Percentiles rank a stretch among this genome's conserved stretches.
phyloP scores from a whole-genome alignment of 2,797 vertebrate species.

The Aldrovandia affinis region DNA sequence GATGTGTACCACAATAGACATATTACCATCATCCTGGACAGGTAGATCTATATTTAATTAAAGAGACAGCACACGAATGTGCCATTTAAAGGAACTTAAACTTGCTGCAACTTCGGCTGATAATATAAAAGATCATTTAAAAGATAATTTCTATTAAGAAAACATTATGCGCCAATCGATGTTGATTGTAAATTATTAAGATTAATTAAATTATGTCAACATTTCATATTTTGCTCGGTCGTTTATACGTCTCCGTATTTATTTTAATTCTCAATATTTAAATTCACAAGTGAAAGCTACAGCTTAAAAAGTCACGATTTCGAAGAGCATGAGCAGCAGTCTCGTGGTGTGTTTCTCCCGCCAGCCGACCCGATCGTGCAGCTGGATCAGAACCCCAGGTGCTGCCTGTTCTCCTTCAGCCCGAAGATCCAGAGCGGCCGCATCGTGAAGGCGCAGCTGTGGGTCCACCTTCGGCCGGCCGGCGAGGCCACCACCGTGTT shows the following conservation, averaged over 20 bases:
- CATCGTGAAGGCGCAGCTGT: constrained; percentile 90
- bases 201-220: not conserved
- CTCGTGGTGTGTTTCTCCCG: constrained; percentile 42
- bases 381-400: constrained; percentile 86
- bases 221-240: not conserved
- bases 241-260: too few species aligned
- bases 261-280: too few species aligned
- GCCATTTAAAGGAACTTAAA: too few species aligned
- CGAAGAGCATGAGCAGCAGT: not conserved
- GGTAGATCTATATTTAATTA: too few species aligned
- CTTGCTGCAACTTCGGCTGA: too few species aligned
- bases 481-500: constrained; percentile 88
- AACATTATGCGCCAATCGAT: too few species aligned
- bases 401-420: constrained; percentile 94
- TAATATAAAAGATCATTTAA: too few species aligned
- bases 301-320: not conserved
- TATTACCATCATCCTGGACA: not conserved
- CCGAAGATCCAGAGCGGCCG: constrained; percentile 90
- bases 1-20: not conserved
- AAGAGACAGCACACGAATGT: too few species aligned
- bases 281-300: not conserved
- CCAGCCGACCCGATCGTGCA: constrained; percentile 86
- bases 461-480: constrained; percentile 90
- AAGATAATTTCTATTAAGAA: too few species aligned
- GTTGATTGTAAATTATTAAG: too few species aligned